Conservation (phyloP, 2,888 invertebrate genomes). For the Drosophila rellima region DNA sequence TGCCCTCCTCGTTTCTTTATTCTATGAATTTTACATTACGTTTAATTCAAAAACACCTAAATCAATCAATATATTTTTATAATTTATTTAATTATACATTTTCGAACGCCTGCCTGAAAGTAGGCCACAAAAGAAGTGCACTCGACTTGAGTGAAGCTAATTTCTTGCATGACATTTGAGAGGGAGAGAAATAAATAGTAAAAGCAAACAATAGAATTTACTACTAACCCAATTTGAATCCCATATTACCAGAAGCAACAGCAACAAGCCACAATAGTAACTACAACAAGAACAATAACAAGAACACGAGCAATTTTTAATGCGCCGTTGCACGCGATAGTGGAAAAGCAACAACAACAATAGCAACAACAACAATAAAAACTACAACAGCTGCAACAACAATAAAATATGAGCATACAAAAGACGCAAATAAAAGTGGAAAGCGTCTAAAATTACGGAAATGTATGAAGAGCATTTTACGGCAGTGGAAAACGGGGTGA, state of each 20-base stretch:
- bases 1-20: too few species aligned
- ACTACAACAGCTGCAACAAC: constrained; percentile 17
- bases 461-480: constrained; percentile 50
- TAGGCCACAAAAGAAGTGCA: constrained; percentile 37
- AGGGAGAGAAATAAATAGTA: constrained; percentile 26
- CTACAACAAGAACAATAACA: constrained; percentile 3
- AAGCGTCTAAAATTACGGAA: constrained; percentile 71
- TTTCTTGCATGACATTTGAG: constrained; percentile 26
- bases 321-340: constrained; percentile 51
- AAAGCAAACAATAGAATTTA: constrained; percentile 63
- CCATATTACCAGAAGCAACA: constrained; percentile 39
- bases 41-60: background rate
- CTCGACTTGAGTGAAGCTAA: constrained; percentile 19
- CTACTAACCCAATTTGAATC: constrained; percentile 72
- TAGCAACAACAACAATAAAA: constrained; percentile 12
- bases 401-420: constrained; percentile 58
- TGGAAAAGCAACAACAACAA: constrained; percentile 13
- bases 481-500: constrained; percentile 11
- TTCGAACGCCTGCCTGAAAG: constrained; percentile 32
- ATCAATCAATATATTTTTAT: background rate
- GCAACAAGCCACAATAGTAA: constrained; percentile 36
- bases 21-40: background rate
- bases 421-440: constrained; percentile 65
- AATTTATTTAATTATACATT: constrained; percentile 32
- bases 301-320: constrained; percentile 11